These are phyloP conservation scores for Calephelis nemesis DNA, from an alignment of 1,140 invertebrate species.

Conservation along the genomic window DNA sequence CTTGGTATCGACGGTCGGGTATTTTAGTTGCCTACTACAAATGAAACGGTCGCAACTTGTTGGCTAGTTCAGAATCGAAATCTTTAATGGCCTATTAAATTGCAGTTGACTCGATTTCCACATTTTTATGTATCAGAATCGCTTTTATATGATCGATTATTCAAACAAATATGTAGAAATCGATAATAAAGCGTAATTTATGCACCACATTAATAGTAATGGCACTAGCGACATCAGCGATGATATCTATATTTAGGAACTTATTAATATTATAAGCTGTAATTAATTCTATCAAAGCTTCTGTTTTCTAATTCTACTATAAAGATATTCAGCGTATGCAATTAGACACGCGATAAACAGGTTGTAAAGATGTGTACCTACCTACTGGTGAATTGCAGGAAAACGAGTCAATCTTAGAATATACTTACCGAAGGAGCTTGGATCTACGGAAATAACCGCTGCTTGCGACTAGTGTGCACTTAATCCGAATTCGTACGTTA, in stretches of 20 bases:
- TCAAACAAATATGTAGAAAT: slow-evolving; percentile 6
- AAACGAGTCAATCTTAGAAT: neutral
- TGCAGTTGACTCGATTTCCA: neutral
- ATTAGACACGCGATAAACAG: neutral
- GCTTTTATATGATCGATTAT: slow-evolving; percentile 11
- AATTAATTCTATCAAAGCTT: slow-evolving; percentile 11
- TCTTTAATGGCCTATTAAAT: slow-evolving; percentile 6
- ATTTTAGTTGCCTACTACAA: slow-evolving; percentile 69
- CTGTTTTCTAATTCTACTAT: slow-evolving; percentile 12
- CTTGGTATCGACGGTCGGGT: slow-evolving; percentile 64
- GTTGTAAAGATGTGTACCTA: neutral
- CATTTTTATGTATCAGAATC: slow-evolving; percentile 7
- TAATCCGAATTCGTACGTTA: no score
- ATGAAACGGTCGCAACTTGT: slow-evolving; percentile 39
- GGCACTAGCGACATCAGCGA: slow-evolving; percentile 8
- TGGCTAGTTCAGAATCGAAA: slow-evolving; percentile 13
- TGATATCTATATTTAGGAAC: slow-evolving; percentile 23
- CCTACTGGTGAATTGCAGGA: neutral
- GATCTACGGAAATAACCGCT: no score
- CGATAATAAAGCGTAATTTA: slow-evolving; percentile 8
- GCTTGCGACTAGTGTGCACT: no score
- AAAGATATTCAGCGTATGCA: slow-evolving; percentile 12
- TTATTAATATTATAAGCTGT: slow-evolving; percentile 17
- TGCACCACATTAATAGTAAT: slow-evolving; percentile 12
- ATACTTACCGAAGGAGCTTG: no score